Base-by-base conservation (phyloP, 2,797 vertebrate species). In the Crenuchus spilurus region DNA sequence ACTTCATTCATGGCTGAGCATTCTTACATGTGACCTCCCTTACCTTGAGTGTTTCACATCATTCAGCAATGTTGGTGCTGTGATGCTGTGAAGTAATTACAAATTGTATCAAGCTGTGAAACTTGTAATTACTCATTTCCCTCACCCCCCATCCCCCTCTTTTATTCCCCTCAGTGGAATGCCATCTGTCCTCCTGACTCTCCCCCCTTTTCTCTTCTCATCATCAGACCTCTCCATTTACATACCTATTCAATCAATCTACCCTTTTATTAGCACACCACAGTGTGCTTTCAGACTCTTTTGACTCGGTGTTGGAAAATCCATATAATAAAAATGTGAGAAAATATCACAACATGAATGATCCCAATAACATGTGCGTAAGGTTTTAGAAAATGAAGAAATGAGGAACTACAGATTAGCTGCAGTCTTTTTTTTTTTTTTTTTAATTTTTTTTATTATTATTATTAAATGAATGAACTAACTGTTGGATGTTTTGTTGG, bases 71-170 rank as follows among this genome's bases (percentile, higher is more conserved):
- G 48, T 77, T 72, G 69, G 42, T 72, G 26, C 60, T 76, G 62
- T 26, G 69, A 48, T 52, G 70, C 70, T 78, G 67, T 72, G 71
- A 79, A 63, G 79, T 83, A 78, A 81, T 81, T 81, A 79, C 66
- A 69, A 78, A 76, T 65, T 31, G 74, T 76, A 63, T 83, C 75
- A 76, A 74, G 76, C 78, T 83, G 76, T 77, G 73, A 77, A 69
- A 76, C 67, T 81, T 78, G 79, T 80, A 80, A 82, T 82, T 82
- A 80, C 71, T 75, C 71, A 28, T 77, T 71, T 75, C 60, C 42
- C 67, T 48, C 62, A 52, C 68, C 80, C n/a, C 76, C 54, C 54
- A 33, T 57, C 61, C 68, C 72, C 68, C 52, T 72, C 66, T 71
- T n/a, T 69, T 62, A 62, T 71, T 77, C 42, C 48, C 62, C 71